Evolutionary conservation across 2,888 invertebrate species (phyloP).

Genomic region (Conomelus anceps): DNA sequence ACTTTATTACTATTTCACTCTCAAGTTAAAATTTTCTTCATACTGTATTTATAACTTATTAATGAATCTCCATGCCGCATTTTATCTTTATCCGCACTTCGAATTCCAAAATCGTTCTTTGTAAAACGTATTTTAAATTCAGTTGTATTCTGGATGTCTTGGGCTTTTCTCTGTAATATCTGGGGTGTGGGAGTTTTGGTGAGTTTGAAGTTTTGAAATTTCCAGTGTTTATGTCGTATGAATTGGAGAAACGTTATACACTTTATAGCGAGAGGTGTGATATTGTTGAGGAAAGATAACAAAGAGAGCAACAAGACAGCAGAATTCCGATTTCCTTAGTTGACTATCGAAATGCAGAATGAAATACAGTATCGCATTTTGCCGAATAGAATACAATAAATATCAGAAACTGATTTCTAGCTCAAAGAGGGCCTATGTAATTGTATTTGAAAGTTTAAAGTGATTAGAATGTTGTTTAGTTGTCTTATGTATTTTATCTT

Average conservation of each 20-base stretch:
- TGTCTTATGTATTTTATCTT: not conserved
- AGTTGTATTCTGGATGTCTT: not conserved
- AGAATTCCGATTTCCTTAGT: not conserved
- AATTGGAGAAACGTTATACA: not conserved
- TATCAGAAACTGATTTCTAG: not conserved
- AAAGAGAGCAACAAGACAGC: not conserved
- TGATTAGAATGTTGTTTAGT: not conserved
- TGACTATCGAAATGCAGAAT: not conserved
- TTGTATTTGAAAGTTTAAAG: not conserved
- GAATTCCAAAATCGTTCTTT: no score
- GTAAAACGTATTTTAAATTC: no score
- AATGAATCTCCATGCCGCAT: no score
- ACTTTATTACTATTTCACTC: not conserved
- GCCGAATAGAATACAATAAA: not conserved
- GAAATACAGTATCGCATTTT: not conserved
- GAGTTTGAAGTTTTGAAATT: not conserved
- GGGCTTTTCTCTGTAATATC: not conserved
- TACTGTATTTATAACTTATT: no score
- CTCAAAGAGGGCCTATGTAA: not conserved
- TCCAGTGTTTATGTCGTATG: not conserved
- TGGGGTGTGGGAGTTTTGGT: not conserved
- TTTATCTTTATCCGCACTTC: no score
- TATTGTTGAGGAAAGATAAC: not conserved
- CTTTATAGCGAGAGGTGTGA: not conserved
- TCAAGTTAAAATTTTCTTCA: no score